Conservation (phyloP, 2,113 vertebrate genomes). For the Boleophthalmus pectinirostris region DNA sequence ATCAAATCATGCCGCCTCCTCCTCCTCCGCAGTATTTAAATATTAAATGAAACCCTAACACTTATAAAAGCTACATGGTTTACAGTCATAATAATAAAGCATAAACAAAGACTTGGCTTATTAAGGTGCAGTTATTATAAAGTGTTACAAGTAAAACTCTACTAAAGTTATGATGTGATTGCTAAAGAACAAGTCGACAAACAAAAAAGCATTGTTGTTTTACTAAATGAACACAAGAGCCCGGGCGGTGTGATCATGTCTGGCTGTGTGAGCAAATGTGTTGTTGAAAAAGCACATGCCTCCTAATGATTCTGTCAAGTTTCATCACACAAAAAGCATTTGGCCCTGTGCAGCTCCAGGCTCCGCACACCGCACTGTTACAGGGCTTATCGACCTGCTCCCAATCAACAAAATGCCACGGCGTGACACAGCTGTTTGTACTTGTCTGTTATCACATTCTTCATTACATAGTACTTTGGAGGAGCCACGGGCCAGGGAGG, state of each 20-base stretch:
- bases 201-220: not conserved
- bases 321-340: constrained; percentile 33
- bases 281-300: constrained; percentile 4
- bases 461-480: constrained; percentile 13
- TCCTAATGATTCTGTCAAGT: constrained; percentile 51
- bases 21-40: too few species aligned
- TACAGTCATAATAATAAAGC: too few species aligned
- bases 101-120: too few species aligned
- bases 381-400: constrained; percentile 16
- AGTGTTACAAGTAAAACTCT: too few species aligned
- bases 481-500: constrained; percentile 7
- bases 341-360: constrained; percentile 31
- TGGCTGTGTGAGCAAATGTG: not conserved
- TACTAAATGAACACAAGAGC: constrained; percentile 22
- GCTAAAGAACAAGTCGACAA: not conserved
- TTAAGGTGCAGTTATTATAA: too few species aligned
- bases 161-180: too few species aligned
- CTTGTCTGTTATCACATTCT: constrained; percentile 15
- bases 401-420: constrained; percentile 27
- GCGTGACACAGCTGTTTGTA: constrained; percentile 47
- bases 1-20: not conserved
- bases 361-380: constrained; percentile 21
- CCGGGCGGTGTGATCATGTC: constrained; percentile 13
- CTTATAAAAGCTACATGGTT: too few species aligned
- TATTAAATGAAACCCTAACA: too few species aligned